Percentiles rank a stretch among this genome's conserved stretches.
Evolutionary conservation across 2,113 vertebrate genomes (phyloP).

Genomic region (Sorex fumeus): DNA sequence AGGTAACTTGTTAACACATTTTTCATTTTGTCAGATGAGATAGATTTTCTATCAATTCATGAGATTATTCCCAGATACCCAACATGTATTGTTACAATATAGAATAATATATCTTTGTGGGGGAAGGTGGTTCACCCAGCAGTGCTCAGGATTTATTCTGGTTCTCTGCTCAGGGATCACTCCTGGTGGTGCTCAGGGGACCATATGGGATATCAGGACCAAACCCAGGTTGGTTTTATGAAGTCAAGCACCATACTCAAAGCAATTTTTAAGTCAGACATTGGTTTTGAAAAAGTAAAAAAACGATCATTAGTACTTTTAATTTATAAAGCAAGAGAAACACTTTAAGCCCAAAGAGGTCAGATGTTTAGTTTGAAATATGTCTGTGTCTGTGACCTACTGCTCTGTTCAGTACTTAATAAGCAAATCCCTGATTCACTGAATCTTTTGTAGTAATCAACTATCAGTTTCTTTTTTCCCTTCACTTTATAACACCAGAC

Average conservation of each 20-base stretch:
- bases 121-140: neutral
- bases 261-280: neutral
- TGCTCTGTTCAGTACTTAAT: constrained; percentile 53
- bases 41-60: neutral
- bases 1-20: neutral
- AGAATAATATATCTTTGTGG: neutral
- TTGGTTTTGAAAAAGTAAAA: neutral
- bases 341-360: constrained; percentile 62
- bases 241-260: neutral
- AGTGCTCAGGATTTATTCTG: too few relatives aligned
- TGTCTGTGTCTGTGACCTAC: neutral
- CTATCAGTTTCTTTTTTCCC: neutral
- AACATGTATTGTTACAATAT: neutral
- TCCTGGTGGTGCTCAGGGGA: too few relatives aligned
- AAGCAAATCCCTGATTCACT: neutral
- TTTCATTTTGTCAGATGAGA: neutral
- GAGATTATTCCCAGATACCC: neutral
- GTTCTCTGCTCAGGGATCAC: too few relatives aligned
- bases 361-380: constrained; percentile 60
- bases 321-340: constrained; percentile 20
- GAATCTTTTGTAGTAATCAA: neutral
- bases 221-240: too few relatives aligned
- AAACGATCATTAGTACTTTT: constrained; percentile 1
- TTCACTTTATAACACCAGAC: neutral
- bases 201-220: too few relatives aligned